phyloP scores from a whole-genome alignment of 1,140 invertebrate genomes.

The Calephelis virginiensis region DNA sequence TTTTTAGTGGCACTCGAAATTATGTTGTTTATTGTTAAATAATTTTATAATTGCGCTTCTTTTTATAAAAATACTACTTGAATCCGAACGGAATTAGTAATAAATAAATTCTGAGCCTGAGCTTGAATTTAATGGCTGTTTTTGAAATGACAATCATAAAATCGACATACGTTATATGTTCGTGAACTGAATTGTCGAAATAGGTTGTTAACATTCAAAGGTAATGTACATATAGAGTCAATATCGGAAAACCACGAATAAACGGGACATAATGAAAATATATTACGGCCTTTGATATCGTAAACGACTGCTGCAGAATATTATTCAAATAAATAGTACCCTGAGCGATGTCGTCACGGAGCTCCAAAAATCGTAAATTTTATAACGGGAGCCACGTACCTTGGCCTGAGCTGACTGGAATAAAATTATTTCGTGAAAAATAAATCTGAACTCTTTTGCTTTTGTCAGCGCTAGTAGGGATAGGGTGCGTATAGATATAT shows the following conservation, averaged over 20 bases:
- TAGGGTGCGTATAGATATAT: no score
- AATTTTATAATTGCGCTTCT: no score
- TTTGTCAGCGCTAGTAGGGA: no score
- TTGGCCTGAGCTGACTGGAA: constrained; percentile 1
- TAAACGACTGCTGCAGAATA: constrained; percentile 49
- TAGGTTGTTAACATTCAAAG: constrained; percentile 54
- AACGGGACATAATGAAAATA: constrained; percentile 64
- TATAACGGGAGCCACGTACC: constrained; percentile 33
- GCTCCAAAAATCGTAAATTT: constrained; percentile 53
- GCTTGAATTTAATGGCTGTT: not conserved
- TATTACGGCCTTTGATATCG: constrained; percentile 46
- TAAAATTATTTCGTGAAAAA: not conserved
- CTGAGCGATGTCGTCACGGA: constrained; percentile 43
- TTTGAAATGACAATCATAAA: constrained; percentile 30
- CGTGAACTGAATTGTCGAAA: constrained; percentile 26
- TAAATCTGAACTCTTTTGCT: no score
- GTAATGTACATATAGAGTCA: constrained; percentile 52
- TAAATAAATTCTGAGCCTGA: not conserved
- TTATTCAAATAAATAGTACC: constrained; percentile 61
- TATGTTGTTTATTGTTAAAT: no score
- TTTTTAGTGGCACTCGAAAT: no score
- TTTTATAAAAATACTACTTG: no score
- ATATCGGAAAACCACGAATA: constrained; percentile 54
- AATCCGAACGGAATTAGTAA: no score
- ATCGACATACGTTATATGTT: constrained; percentile 31